phyloP scores from a whole-genome alignment of 2,113 vertebrate species.

The Halichoerus grypus region DNA sequence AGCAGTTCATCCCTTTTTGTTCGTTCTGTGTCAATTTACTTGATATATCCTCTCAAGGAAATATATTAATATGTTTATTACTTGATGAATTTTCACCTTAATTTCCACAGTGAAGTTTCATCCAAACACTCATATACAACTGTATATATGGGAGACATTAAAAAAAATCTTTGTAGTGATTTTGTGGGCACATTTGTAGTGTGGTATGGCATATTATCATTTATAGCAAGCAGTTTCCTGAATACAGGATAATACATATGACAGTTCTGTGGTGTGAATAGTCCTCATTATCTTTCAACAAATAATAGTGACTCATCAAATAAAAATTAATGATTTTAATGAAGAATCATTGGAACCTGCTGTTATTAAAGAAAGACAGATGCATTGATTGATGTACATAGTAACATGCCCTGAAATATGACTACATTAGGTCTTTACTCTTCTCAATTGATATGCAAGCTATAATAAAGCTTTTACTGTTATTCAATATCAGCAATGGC shows the following conservation, averaged over 20 bases:
- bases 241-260: background rate
- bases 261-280: constrained; percentile 48
- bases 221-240: background rate
- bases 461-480: constrained; percentile 78
- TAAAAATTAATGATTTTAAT: constrained; percentile 82
- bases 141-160: background rate
- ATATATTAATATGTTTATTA: background rate
- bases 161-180: background rate
- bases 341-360: constrained; percentile 74
- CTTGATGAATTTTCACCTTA: background rate
- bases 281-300: constrained; percentile 71
- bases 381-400: constrained; percentile 69
- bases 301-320: constrained; percentile 76
- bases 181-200: background rate
- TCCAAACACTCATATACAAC: background rate
- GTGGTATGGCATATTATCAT: background rate
- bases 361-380: constrained; percentile 66
- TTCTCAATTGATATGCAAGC: constrained; percentile 35
- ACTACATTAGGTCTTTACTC: constrained; percentile 62
- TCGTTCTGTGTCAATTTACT: background rate
- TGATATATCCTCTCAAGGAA: background rate
- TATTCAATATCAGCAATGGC: constrained; percentile 77
- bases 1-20: background rate
- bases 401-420: constrained; percentile 73
- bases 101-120: background rate